phyloP scores from a whole-genome alignment of 2,113 vertebrate genomes.

The Orycteropus afer region DNA sequence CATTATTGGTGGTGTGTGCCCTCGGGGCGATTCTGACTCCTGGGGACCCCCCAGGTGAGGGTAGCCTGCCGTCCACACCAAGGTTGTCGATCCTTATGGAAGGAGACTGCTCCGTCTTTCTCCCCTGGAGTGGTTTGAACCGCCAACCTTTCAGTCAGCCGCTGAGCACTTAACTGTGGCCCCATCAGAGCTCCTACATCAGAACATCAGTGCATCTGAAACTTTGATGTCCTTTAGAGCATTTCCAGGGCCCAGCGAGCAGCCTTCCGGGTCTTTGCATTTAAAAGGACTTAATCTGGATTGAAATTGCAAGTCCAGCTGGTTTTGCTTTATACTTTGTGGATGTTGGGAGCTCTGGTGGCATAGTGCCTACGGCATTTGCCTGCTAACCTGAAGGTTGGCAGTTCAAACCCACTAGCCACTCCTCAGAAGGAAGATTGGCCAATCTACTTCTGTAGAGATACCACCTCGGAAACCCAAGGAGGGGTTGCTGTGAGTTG shows the following conservation, averaged over 20 bases:
- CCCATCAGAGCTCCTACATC: background rate
- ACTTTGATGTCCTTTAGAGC: background rate
- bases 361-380: no score
- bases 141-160: background rate
- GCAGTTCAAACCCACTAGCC: no score
- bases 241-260: background rate
- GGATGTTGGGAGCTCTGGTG: no score
- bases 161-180: background rate
- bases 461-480: no score
- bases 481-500: no score
- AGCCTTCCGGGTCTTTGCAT: background rate
- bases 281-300: background rate
- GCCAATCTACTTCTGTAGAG: no score
- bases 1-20: no score
- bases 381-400: no score
- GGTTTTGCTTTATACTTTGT: conserved; percentile 7
- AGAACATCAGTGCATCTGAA: background rate
- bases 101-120: background rate
- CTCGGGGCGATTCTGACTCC: background rate
- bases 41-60: no score
- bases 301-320: background rate
- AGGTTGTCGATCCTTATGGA: background rate
- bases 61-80: background rate
- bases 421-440: no score
- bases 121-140: background rate